Evolutionary conservation across 1,140 invertebrate genomes (phyloP), one percentile per base, ranked within the genome.

Genomic region (Monomorium pharaonis): DNA sequence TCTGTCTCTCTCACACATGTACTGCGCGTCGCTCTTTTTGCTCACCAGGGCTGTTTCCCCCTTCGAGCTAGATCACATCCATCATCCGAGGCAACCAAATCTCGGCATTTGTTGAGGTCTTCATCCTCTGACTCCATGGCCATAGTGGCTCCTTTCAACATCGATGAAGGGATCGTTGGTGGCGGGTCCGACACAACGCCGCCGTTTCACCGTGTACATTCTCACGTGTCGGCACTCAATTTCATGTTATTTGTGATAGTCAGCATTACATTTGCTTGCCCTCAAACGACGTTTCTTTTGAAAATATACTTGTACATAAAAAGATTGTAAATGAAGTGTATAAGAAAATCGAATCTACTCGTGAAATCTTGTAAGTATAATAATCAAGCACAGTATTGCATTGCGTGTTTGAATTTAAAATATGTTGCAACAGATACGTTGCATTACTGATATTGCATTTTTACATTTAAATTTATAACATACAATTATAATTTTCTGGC

Each of bases 61-160:
- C 27, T 21, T 12, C 27, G 33, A 56, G 75, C 60, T 49, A 60
- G 67, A 58, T 76, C 88, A 77, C 89, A 92, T 92, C 83, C 89
- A 91, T 88, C 87, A 88, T 87, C 80, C 87, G 62, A 69, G 84
- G 58, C 77, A 87, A 91, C 89, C 88, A 91, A 94, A 93, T 93
- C 92, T 91, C 88, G 62, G 87, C 86, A 86, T 89, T 92, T 87
- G 92, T 90, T 63, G 88, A 91, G 87, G 91, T 91, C 87, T 90
- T 88, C 85, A 84, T 91, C 70, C 78, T 49, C 49, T 37, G 33
- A 37, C 54, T 58, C 60, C 21, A 70, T 63, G 85, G 24, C 81
- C 87, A 85, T 84, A 67, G 84, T 77, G 77, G 51, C 54, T 81
- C 69, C 70, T 89, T 90, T 89, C 81, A 86, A 47, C 86, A 74